These are phyloP conservation scores for Drosophila lacteicornis DNA, from an alignment of 1,140 invertebrate genomes.

Conservation along the genomic window DNA sequence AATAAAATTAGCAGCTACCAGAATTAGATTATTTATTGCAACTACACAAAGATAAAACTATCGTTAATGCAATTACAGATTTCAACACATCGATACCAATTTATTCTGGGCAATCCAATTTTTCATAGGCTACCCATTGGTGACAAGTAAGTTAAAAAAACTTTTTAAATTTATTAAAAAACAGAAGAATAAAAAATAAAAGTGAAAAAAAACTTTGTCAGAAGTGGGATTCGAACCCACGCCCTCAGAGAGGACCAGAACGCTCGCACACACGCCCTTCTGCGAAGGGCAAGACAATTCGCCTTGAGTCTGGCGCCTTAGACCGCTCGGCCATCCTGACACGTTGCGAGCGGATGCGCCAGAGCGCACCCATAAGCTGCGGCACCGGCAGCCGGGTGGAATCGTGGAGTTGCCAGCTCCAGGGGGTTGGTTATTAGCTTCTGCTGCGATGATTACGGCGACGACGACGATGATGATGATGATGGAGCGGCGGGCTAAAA, in stretches of 20 bases:
- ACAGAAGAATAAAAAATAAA: conserved; percentile 11
- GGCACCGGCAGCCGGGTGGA: background rate
- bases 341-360: conserved; percentile 84
- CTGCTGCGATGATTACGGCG: conserved; percentile 6
- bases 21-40: no score
- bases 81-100: no score
- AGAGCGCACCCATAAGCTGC: conserved; percentile 86
- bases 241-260: conserved; percentile 94
- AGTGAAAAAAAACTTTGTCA: conserved; percentile 88
- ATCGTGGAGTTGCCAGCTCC: background rate
- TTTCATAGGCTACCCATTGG: no score
- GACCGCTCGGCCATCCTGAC: conserved; percentile 89
- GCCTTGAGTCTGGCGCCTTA: conserved; percentile 90
- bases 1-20: no score
- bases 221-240: conserved; percentile 95
- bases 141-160: no score
- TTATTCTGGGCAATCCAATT: no score
- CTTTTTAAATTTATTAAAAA: no score
- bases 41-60: no score
- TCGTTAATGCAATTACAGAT: no score
- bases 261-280: conserved; percentile 83
- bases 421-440: conserved; percentile 34
- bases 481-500: conserved; percentile 36
- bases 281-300: conserved; percentile 58
- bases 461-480: conserved; percentile 18